Conservation (phyloP, 2,113 vertebrate species). For the Grammomys surdaster region DNA sequence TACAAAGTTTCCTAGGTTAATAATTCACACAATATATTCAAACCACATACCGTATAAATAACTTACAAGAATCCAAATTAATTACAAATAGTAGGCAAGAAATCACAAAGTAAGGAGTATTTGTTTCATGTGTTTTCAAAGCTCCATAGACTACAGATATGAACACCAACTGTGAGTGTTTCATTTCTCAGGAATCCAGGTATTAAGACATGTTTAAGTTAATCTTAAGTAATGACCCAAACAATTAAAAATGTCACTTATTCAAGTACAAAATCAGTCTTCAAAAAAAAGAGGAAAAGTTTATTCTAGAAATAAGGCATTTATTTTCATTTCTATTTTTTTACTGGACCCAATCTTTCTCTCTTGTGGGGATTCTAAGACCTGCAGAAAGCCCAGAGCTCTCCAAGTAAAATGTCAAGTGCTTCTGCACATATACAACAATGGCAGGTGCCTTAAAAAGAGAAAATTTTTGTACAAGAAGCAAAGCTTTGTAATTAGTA, state of each 20-base stretch:
- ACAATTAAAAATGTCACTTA: conserved; percentile 57
- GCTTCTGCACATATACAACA: conserved; percentile 33
- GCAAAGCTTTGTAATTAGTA: conserved; percentile 14
- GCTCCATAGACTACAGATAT: neutral
- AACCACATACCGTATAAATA: conserved; percentile 16
- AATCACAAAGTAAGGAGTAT: conserved; percentile 42
- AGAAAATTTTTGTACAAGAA: conserved; percentile 35
- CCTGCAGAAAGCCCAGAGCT: neutral
- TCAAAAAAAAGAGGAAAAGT: conserved; percentile 19
- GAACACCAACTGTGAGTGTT: neutral
- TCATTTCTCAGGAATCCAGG: conserved; percentile 6
- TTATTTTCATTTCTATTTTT: conserved; percentile 44
- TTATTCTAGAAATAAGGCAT: conserved; percentile 37
- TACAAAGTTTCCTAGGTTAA: conserved; percentile 32
- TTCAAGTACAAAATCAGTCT: conserved; percentile 39
- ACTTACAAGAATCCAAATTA: conserved; percentile 9
- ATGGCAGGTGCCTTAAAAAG: neutral
- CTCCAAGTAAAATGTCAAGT: conserved; percentile 43
- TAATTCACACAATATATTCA: conserved; percentile 19
- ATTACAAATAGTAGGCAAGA: conserved; percentile 42
- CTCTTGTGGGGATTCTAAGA: conserved; percentile 51
- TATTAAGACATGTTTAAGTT: conserved; percentile 36
- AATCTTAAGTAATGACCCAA: conserved; percentile 39
- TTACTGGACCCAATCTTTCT: conserved; percentile 23
- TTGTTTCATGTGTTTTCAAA: conserved; percentile 49